Base-by-base conservation (phyloP, 2,888 invertebrate species). In the Papilio protenor region DNA sequence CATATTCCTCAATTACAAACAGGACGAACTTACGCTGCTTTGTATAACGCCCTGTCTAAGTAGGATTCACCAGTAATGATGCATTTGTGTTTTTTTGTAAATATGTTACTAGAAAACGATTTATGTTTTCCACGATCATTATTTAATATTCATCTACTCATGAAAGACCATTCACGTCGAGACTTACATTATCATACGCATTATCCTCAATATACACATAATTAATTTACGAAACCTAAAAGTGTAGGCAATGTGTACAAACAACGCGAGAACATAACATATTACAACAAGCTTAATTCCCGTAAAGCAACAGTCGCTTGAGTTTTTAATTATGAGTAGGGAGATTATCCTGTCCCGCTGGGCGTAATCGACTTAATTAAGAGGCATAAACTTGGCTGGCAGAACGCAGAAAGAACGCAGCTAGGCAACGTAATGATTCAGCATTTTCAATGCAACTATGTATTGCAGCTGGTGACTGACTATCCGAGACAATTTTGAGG, bases 251-350 rank as follows among this genome's bases (percentile, higher is more conserved):
- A 27, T 16, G 18, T 40, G 64, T 33, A 18, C 64, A 33, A 64
- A 61, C 64, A 64, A 16, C 33, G 18, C 64, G n/a, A 18, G 33
- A 33, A 40, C 8, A 10, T 64, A 40, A 64, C 14, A 16, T 33
- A 2, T 16, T 61, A 61, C 61, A 27, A 61, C n/a, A 40, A 33
- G 33, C 18, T 33, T 33, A 64, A 40, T 40, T 64, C 40, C 33
- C 8, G 61, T 18, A 64, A 64, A 64, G 64, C 33, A 61, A 61
- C 61, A 16, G 61, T 61, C 27, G 61, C 64, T 64, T 18, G 64
- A 64, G 64, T 64, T 64, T 64, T 64, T 64, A 64, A 64, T 64
- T 33, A 64, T 64, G 40, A n/a, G 64, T 33, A 64, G 16, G 33
- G 40, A 16, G 64, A 64, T 64, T 33, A 64, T 33, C 64, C 33